Conservation (phyloP, 37 sponge, comb jelly and placozoan species). For the Eunapius fragilis region DNA sequence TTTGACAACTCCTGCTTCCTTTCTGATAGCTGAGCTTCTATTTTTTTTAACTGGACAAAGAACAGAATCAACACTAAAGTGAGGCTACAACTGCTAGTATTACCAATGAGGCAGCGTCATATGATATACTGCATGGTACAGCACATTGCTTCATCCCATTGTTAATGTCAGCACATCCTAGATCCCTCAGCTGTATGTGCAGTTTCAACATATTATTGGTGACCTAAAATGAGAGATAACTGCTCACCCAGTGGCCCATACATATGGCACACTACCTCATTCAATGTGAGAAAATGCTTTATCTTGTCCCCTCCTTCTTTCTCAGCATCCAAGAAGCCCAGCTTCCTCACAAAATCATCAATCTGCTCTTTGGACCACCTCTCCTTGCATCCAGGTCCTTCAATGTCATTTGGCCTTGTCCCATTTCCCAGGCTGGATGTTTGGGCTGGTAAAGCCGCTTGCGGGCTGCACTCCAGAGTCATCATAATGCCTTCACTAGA, state of each 20-base stretch:
- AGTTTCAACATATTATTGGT: conserved; percentile 61
- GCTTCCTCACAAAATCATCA: conserved; percentile 88
- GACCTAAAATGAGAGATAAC: conserved; percentile 27
- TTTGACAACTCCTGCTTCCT: conserved; percentile 55
- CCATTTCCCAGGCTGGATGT: background rate
- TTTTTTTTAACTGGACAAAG: conserved; percentile 8
- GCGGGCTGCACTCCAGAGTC: background rate
- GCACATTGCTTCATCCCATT: background rate
- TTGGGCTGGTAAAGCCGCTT: background rate
- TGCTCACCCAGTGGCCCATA: too few relatives aligned
- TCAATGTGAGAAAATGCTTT: conserved; percentile 56
- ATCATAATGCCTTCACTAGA: background rate
- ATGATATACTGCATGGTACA: background rate
- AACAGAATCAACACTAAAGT: background rate
- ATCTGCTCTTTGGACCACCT: conserved; percentile 74
- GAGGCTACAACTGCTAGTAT: background rate
- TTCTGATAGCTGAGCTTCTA: conserved; percentile 22
- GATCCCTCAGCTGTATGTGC: conserved; percentile 40
- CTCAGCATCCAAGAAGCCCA: conserved; percentile 83
- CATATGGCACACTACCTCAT: conserved; percentile 31
- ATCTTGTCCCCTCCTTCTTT: conserved; percentile 63
- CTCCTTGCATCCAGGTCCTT: conserved; percentile 7
- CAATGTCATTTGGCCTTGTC: background rate
- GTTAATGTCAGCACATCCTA: conserved; percentile 26
- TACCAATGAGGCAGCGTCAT: background rate